Evolutionary conservation across 1,140 invertebrate species (phyloP).

Genomic region (Pseudomyrmex sp.): DNA sequence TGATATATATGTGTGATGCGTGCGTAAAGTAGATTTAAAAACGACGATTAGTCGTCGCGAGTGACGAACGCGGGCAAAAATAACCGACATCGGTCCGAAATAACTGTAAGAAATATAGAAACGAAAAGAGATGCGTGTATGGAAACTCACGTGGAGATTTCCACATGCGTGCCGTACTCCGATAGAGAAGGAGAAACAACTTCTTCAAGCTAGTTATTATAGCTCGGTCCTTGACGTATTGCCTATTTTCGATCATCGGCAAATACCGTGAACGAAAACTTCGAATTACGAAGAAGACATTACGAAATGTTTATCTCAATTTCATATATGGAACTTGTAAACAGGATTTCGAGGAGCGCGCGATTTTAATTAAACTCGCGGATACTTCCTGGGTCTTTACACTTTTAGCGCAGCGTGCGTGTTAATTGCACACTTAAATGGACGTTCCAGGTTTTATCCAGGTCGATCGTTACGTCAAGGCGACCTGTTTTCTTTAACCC

Average conservation of each 20-base stretch:
- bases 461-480: conserved; percentile 41
- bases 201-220: conserved; percentile 35
- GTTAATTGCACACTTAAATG: conserved; percentile 13
- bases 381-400: conserved; percentile 6
- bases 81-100: conserved; percentile 24
- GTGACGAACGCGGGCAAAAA: conserved; percentile 41
- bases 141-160: conserved; percentile 13
- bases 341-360: background rate
- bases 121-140: background rate
- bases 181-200: background rate
- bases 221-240: background rate
- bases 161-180: background rate
- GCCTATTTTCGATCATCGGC: conserved; percentile 1
- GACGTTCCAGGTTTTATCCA: conserved; percentile 34
- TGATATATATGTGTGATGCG: background rate
- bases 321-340: background rate
- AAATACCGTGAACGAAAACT: background rate
- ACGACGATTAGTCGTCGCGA: background rate
- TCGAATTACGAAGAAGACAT: background rate
- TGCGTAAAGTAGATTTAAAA: conserved; percentile 38
- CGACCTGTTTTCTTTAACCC: conserved; percentile 38
- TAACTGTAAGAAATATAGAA: conserved; percentile 16
- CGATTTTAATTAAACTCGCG: conserved; percentile 9
- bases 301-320: background rate
- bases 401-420: background rate